A percentile compares a stretch with the other conserved stretches of the same genome.
These are phyloP conservation scores for Pipistrellus kuhlii DNA, from an alignment of 2,797 vertebrate genomes.

Conservation along the genomic window DNA sequence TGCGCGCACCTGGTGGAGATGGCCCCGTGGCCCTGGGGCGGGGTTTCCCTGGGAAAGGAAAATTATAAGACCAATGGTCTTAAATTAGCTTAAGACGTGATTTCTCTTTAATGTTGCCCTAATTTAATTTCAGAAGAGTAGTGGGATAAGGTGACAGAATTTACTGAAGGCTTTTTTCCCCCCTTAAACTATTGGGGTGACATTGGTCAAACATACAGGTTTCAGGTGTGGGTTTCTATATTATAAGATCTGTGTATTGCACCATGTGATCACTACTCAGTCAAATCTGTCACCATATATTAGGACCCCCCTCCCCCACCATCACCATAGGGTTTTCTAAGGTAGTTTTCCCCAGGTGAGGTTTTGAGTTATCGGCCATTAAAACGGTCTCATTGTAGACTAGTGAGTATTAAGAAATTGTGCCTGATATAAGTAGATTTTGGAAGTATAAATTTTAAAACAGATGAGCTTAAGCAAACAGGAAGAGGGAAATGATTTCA, in stretches of 20 bases:
- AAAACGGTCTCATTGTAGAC: neutral
- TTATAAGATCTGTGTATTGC: no score
- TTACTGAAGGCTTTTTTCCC: neutral
- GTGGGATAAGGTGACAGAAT: neutral
- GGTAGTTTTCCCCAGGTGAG: neutral
- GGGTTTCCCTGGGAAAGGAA: neutral
- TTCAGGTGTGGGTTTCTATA: no score
- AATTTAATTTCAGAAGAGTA: neutral
- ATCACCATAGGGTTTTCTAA: neutral
- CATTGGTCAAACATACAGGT: no score
- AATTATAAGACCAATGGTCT: neutral
- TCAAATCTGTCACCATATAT: no score
- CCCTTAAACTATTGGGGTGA: no score
- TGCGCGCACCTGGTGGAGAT: conserved; percentile 59
- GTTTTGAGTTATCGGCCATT: neutral
- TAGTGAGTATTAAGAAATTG: no score
- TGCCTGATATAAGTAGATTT: neutral
- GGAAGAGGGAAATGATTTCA: rapidly evolving
- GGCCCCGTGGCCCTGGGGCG: conserved; percentile 55
- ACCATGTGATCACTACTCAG: no score
- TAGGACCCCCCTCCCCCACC: no score
- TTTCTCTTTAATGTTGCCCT: rapidly evolving
- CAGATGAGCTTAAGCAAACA: neutral
- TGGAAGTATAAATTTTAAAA: neutral
- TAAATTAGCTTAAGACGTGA: rapidly evolving